Evolutionary conservation across 2,888 invertebrate species (phyloP), one percentile per base, ranked within the genome.

Genomic region (Penaeus monodon): DNA sequence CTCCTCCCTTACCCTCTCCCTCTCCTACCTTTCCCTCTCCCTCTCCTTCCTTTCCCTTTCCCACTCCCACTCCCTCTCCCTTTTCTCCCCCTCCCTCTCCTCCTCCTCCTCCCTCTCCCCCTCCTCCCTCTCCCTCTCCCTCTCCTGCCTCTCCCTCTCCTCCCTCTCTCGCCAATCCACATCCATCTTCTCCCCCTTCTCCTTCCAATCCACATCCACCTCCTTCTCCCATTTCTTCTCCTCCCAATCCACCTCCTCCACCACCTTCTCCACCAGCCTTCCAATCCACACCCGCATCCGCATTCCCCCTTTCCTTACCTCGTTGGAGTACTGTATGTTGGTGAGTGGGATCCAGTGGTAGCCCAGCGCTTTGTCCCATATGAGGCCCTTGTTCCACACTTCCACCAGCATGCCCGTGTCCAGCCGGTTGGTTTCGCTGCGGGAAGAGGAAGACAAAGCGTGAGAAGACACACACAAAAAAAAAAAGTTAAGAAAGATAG

Each of bases 381-480:
- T 95, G 94, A 98, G 96, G 87, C 98, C 98, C 93, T 98, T 98
- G 94, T 96, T 97, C 98, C 98, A 99, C 92, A 98, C 96, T 93
- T 98, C 98, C 91, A 98, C 95, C 91, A 98, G 94, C 91, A 99
- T 94, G 90, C 98, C 98, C 91, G 97, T 95, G 93, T 98, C 98
- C 93, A 98, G 95, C 92, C 98, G 96, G 94, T 97, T 97, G 92
- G 97, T 98, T 94, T 99, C 98, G 94, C 98, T 98, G 94, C 85
- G 24, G 33, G 38, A 27, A 63, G 27, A 83, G 66, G 29, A 49
- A 74, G 70, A 79, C 27, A 17, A 81, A 17, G 33, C 10, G 2
- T 10, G n/a, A 38, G 33, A 49, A 12, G 1, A 49, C 14, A 2
- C n/a, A 57, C 8, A 78, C 1, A 27, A 44, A 7, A 22, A 49